Conservation (phyloP, 30 jellyfish, hydroid and myxozoan genomes). For the Aurelia aurita complex sp. Pacific region DNA sequence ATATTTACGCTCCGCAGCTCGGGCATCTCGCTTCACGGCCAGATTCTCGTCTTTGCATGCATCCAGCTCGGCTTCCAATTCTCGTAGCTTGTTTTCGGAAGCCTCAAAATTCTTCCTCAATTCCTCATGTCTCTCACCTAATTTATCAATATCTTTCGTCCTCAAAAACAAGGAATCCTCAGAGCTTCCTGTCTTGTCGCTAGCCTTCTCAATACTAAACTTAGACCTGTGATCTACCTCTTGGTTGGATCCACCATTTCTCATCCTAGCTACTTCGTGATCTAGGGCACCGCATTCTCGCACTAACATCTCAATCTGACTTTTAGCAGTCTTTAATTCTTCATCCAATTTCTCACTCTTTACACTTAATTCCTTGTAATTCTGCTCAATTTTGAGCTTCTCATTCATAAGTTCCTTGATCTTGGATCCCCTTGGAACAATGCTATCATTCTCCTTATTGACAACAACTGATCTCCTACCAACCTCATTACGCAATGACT, state of each 20-base stretch:
- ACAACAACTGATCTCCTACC: conserved; percentile 4
- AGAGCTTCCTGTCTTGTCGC: neutral
- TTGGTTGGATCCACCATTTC: neutral
- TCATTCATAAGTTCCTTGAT: conserved; percentile 71
- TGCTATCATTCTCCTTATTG: conserved; percentile 6
- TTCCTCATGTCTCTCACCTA: conserved; percentile 59
- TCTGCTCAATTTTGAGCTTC: conserved; percentile 38
- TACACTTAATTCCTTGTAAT: conserved; percentile 32
- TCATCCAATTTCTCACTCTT: conserved; percentile 49
- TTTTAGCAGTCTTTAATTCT: conserved; percentile 62
- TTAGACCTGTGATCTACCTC: neutral
- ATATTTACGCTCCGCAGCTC: conserved; percentile 39
- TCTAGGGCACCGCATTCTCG: conserved; percentile 72
- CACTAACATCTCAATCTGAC: conserved; percentile 60
- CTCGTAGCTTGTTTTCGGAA: conserved; percentile 30
- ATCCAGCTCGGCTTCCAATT: conserved; percentile 50
- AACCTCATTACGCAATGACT: conserved; percentile 16
- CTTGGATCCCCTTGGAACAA: conserved; percentile 40
- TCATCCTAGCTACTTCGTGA: conserved; percentile 52
- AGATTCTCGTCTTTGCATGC: conserved; percentile 5
- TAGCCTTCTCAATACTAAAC: neutral
- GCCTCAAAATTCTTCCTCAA: conserved; percentile 19
- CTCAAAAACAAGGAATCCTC: conserved; percentile 47
- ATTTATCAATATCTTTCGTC: conserved; percentile 53
- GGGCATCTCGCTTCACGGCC: conserved; percentile 26